Evolutionary conservation across 1,140 invertebrate genomes (phyloP).

Genomic region (Zaprionus africanus): DNA sequence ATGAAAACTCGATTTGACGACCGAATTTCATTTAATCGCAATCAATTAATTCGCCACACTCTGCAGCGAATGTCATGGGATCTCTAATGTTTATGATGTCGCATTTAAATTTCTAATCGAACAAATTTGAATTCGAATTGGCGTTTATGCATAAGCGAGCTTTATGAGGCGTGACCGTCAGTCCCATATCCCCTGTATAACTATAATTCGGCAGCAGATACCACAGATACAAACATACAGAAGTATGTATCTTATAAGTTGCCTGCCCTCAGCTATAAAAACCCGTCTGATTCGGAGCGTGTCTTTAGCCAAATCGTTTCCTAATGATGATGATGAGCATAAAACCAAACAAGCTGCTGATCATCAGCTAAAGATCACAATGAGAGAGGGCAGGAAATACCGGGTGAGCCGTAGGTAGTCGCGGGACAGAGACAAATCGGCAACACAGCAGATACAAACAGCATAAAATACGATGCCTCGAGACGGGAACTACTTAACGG

Average conservation of each 20-base stretch:
- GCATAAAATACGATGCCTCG: slow-evolving; percentile 11
- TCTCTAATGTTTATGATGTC: slow-evolving; percentile 7
- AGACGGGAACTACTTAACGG: slow-evolving; percentile 12
- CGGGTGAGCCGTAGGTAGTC: slow-evolving; percentile 18
- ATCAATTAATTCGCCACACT: slow-evolving; percentile 6
- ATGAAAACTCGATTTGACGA: background rate
- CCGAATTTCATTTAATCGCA: background rate
- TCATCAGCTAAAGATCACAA: slow-evolving; percentile 25
- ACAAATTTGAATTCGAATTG: slow-evolving; percentile 49
- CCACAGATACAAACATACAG: slow-evolving; percentile 7
- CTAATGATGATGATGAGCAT: slow-evolving; percentile 54
- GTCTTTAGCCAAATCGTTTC: slow-evolving; percentile 62
- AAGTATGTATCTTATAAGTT: background rate
- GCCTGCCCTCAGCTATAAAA: slow-evolving; percentile 12
- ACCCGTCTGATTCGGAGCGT: slow-evolving; percentile 58
- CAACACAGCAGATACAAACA: slow-evolving; percentile 18
- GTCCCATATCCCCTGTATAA: slow-evolving; percentile 28
- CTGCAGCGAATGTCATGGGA: background rate
- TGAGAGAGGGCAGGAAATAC: background rate
- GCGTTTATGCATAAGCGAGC: slow-evolving; percentile 35
- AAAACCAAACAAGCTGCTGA: slow-evolving; percentile 55
- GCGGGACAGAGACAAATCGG: slow-evolving; percentile 25
- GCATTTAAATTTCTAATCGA: slow-evolving; percentile 24
- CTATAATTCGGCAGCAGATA: slow-evolving; percentile 61
- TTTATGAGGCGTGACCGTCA: slow-evolving; percentile 69